phyloP scores from a whole-genome alignment of 2,888 invertebrate genomes.

The Gryllus longicercus region DNA sequence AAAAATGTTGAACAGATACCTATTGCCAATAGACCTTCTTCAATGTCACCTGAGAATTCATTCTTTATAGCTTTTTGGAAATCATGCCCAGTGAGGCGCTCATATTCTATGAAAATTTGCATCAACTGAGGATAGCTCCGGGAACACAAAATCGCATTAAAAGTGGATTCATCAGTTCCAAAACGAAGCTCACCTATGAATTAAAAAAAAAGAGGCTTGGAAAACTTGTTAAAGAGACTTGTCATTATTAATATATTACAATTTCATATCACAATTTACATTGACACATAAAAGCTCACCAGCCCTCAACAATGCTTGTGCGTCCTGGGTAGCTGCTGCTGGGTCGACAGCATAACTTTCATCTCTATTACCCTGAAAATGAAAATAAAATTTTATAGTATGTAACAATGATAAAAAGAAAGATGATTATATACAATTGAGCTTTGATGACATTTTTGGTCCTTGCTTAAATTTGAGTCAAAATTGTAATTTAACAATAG shows the following conservation, averaged over 20 bases:
- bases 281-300: conserved; percentile 51
- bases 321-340: conserved; percentile 72
- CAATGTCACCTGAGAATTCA: conserved; percentile 80
- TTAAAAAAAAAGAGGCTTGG: neutral
- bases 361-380: conserved; percentile 66
- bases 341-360: conserved; percentile 74
- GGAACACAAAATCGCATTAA: conserved; percentile 79
- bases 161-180: conserved; percentile 83
- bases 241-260: no score
- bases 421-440: neutral
- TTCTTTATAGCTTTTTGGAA: conserved; percentile 75
- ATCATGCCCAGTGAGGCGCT: conserved; percentile 71
- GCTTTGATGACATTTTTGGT: neutral
- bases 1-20: conserved; percentile 45
- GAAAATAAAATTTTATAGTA: neutral
- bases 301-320: conserved; percentile 72
- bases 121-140: conserved; percentile 66
- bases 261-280: neutral
- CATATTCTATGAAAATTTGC: conserved; percentile 65
- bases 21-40: conserved; percentile 76
- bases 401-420: no score
- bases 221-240: no score
- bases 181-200: conserved; percentile 55
- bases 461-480: no score
- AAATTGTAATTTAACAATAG: no score